phyloP scores from a whole-genome alignment of 2,113 vertebrate genomes.

The Varanus salvator region DNA sequence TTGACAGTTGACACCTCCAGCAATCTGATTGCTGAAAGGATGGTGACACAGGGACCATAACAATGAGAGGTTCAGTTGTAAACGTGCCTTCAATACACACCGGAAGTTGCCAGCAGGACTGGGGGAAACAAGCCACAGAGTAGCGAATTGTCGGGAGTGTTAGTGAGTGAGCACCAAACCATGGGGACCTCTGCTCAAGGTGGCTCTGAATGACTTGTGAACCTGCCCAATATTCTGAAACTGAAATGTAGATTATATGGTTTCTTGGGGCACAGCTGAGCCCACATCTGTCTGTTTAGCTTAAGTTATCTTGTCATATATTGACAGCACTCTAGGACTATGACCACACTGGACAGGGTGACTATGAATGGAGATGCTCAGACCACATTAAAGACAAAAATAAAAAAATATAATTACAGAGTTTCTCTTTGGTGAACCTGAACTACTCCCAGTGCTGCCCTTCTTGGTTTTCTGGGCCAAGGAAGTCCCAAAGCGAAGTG shows the following conservation, averaged over 20 bases:
- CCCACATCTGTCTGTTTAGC: neutral
- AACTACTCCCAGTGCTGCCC: slow-evolving; percentile 86
- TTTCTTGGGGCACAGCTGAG: neutral
- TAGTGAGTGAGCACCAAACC: too few species aligned
- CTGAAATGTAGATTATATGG: neutral
- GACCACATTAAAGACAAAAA: neutral
- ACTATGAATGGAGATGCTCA: neutral
- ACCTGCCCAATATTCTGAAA: neutral
- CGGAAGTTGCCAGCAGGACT: too few species aligned
- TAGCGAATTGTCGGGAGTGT: too few species aligned
- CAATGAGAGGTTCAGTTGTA: too few species aligned
- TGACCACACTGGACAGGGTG: neutral
- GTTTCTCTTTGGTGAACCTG: slow-evolving; percentile 91
- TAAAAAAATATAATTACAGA: slow-evolving; percentile 81
- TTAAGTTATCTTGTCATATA: neutral
- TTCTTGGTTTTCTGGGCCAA: slow-evolving; percentile 95
- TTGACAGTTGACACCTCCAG: too few species aligned
- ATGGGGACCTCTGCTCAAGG: too few species aligned
- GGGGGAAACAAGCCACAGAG: too few species aligned
- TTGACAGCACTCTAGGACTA: neutral
- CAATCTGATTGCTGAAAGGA: too few species aligned
- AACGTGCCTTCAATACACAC: too few species aligned
- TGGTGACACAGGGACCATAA: too few species aligned
- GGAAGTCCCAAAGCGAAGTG: slow-evolving; percentile 95
- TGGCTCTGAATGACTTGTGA: too few species aligned